Conservation (phyloP, 2,113 vertebrate species). For the Gymnogyps californianus region DNA sequence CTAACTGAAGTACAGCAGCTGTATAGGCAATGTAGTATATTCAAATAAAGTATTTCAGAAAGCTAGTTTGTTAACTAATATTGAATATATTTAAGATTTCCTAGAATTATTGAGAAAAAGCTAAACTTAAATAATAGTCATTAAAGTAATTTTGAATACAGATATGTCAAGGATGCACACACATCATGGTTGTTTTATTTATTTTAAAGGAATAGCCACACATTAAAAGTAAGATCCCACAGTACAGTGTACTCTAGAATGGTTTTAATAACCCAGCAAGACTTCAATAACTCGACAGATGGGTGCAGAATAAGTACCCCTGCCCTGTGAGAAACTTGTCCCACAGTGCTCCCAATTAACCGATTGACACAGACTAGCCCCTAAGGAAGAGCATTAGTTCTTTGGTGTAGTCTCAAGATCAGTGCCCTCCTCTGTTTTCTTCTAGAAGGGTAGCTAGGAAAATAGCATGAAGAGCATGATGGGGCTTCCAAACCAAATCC, state of each 20-base stretch:
- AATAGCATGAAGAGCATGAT: background rate
- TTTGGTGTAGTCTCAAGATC: background rate
- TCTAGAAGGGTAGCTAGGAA: background rate
- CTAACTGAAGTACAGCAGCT: background rate
- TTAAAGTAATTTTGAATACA: background rate
- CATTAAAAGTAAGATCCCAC: background rate
- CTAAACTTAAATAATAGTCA: background rate
- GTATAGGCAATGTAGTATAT: fast-evolving
- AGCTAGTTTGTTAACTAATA: background rate
- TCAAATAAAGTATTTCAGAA: background rate
- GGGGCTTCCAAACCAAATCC: background rate
- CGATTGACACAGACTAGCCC: background rate
- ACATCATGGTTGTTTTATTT: background rate
- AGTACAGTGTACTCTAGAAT: background rate
- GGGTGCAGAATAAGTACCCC: background rate
- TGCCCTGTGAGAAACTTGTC: background rate
- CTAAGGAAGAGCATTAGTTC: background rate
- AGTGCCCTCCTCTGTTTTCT: background rate
- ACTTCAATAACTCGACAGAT: background rate
- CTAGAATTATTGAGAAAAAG: background rate
- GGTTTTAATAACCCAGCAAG: background rate
- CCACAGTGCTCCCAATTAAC: background rate
- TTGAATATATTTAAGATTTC: background rate
- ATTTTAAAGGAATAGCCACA: background rate
- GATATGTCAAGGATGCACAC: too few relatives aligned